Percentiles rank a stretch among this genome's conserved stretches.
phyloP scores from a whole-genome alignment of 2,113 vertebrate genomes.

The Tauraco erythrolophus region DNA sequence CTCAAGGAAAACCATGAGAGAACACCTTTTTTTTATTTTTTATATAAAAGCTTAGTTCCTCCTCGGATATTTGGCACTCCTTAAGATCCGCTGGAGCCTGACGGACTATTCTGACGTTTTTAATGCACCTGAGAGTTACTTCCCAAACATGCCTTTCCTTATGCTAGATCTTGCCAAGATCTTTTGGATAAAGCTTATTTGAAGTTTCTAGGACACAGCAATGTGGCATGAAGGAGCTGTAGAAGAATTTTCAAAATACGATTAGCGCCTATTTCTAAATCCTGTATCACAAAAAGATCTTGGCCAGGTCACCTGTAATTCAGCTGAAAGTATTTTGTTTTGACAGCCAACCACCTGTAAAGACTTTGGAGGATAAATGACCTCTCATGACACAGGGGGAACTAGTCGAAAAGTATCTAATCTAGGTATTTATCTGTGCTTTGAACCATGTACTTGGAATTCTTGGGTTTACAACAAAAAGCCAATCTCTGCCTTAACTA shows the following conservation, averaged over 20 bases:
- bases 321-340: background rate
- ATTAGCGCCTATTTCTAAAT: conserved; percentile 36
- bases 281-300: background rate
- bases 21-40: background rate
- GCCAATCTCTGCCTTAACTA: background rate
- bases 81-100: conserved; percentile 44
- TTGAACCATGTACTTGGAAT: background rate
- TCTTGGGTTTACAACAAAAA: background rate
- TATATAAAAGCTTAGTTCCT: background rate
- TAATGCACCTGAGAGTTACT: conserved; percentile 57
- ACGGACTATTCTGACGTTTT: background rate
- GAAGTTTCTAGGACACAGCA: conserved; percentile 41
- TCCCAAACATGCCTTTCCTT: conserved; percentile 33
- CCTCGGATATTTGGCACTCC: conserved; percentile 33
- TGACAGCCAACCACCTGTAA: conserved; percentile 31
- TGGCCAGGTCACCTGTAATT: conserved; percentile 1
- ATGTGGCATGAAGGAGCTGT: background rate
- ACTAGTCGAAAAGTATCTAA: background rate
- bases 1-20: background rate
- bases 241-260: conserved; percentile 23
- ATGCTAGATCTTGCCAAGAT: conserved; percentile 48
- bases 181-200: conserved; percentile 42
- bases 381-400: background rate
- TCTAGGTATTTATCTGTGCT: conserved; percentile 25
- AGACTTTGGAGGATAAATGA: conserved; percentile 11